These are phyloP conservation scores for Sphyrna mokarran DNA, from an alignment of 2,113 vertebrate species.

Conservation along the genomic window DNA sequence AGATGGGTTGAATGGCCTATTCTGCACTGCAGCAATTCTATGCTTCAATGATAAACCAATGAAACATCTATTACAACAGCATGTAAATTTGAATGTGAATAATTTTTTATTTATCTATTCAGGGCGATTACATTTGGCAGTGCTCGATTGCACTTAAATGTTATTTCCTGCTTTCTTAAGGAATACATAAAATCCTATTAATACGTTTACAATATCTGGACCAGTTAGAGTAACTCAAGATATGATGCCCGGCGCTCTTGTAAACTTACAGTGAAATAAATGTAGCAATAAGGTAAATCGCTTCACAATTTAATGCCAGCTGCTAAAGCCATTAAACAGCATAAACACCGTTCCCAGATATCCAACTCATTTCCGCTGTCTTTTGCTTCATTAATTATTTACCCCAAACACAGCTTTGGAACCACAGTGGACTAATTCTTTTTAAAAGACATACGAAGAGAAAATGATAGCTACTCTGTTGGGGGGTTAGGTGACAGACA, in stretches of 20 bases:
- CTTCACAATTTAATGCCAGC: not conserved
- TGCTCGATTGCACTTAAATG: not conserved
- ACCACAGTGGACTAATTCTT: not conserved
- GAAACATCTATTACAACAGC: not conserved
- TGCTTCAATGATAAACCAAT: not conserved
- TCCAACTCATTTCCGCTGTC: not conserved
- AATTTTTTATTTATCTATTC: not conserved
- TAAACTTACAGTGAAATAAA: slow-evolving; percentile 5
- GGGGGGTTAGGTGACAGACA: not conserved
- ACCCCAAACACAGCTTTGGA: not conserved
- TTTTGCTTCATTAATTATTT: slow-evolving; percentile 15
- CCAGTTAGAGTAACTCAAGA: not conserved
- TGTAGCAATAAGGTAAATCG: not conserved
- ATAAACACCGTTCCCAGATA: not conserved
- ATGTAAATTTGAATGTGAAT: not conserved
- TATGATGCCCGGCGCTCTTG: not conserved
- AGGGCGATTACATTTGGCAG: not conserved
- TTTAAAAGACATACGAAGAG: too few species aligned
- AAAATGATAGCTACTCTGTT: not conserved
- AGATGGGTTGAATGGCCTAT: too few species aligned
- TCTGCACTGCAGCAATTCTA: too few species aligned
- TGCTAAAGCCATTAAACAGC: not conserved
- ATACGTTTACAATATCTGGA: not conserved
- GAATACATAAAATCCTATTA: not conserved
- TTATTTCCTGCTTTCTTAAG: not conserved